Base-by-base conservation (phyloP, 2,797 vertebrate genomes). In the Rhynchonycteris naso region DNA sequence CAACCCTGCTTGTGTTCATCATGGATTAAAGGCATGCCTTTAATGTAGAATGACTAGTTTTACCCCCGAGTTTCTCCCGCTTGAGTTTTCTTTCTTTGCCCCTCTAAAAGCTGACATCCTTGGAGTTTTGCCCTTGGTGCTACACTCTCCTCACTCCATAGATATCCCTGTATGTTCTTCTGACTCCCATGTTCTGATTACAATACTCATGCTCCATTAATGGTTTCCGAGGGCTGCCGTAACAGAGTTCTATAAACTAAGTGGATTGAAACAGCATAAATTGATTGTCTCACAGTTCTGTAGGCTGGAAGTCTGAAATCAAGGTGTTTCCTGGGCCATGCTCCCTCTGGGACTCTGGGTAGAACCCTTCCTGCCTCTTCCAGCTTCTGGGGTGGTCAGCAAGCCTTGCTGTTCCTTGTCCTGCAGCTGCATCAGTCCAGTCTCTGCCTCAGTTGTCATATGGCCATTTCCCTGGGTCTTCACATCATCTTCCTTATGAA, bases 151-250 rank as follows among this genome's bases (percentile, higher is more conserved):
- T 59, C 12, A 1, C 19, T 38, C 38, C 58, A 38, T 0, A 5
- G 7, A 15, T 14, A 35, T 6, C n/a, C 47, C 24, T 54, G 61
- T 10, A 26, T 5, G 1, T 58, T 24, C 56, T 33, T 12, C 14
- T n/a, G 0, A 13, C 19, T 12, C 16, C 43, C 35, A 1, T 3
- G 7, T 71, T 71, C 61, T 38, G 59, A 12, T 14, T 54, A 9
- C 11, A 76, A 18, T 24, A 0, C 0, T 18, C 15, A 28, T 3
- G 18, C 7, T 21, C 14, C 11, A 2, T 33, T 3, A 6, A 33
- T 9, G 12, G 9, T 59, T 61, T 75, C 52, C 61, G 11, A 54
- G 22, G 18, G 28, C 0, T 61, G 43, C 33, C 0, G 0, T 30
- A 65, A 56, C 21, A 47, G 65, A 82, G 14, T 47, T 4, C 33